Conservation (phyloP, 2,888 invertebrate genomes). For the Ichneumoninae sp. region DNA sequence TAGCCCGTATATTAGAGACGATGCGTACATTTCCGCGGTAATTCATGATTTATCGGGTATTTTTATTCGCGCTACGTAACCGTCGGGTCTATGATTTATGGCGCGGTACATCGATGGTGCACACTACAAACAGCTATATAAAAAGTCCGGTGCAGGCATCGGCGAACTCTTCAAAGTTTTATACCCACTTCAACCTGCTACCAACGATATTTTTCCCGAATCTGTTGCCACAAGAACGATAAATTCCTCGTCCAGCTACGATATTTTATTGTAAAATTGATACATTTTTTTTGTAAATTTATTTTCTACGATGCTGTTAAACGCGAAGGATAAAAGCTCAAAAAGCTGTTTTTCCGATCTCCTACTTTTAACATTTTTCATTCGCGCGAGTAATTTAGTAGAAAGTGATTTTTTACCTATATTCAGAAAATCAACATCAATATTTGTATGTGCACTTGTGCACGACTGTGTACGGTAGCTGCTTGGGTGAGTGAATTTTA, state of each 20-base stretch:
- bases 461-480: background rate
- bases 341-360: background rate
- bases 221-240: slow-evolving; percentile 21
- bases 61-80: slow-evolving; percentile 37
- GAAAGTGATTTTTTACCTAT: background rate
- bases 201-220: slow-evolving; percentile 34
- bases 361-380: background rate
- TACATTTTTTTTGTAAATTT: background rate
- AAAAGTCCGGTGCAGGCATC: background rate
- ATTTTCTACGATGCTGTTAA: background rate
- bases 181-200: slow-evolving; percentile 29
- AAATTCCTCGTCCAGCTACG: slow-evolving; percentile 1
- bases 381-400: no score
- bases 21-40: slow-evolving; percentile 32
- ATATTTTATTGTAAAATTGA: background rate
- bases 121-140: background rate
- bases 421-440: background rate
- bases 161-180: slow-evolving; percentile 26
- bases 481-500: background rate
- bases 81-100: slow-evolving; percentile 38
- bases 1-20: slow-evolving; percentile 25
- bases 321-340: background rate
- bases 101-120: background rate
- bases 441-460: background rate
- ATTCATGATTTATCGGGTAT: slow-evolving; percentile 42